These are phyloP conservation scores for Ophioninae sp. DNA, from an alignment of 2,888 invertebrate species.

Conservation along the genomic window DNA sequence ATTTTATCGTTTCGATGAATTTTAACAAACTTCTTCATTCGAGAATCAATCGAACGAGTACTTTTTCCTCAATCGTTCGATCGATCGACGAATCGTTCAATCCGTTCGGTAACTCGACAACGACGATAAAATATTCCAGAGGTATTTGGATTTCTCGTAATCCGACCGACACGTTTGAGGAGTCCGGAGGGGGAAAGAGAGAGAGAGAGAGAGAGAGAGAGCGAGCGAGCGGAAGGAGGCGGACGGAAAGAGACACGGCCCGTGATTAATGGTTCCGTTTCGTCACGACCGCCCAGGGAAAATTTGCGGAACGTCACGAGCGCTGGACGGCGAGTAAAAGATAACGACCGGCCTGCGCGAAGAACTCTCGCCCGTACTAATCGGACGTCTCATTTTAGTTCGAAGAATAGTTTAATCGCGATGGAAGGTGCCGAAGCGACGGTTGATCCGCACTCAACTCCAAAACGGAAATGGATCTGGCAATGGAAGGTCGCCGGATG, in stretches of 20 bases:
- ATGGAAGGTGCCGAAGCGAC: background rate
- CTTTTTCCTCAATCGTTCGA: too few species aligned
- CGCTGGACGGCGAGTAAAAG: constrained; percentile 28
- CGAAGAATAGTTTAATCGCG: constrained; percentile 45
- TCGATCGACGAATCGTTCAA: too few species aligned
- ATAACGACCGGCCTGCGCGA: constrained; percentile 35
- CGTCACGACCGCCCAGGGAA: constrained; percentile 33
- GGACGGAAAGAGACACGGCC: constrained; percentile 1
- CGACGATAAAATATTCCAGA: too few species aligned
- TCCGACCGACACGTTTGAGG: too few species aligned
- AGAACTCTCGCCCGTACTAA: constrained; percentile 11
- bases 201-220: too few species aligned
- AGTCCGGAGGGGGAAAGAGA: too few species aligned
- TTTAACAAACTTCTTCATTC: too few species aligned
- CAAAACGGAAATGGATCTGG: background rate
- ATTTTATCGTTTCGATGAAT: too few species aligned
- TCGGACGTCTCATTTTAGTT: constrained; percentile 51
- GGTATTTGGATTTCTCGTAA: too few species aligned
- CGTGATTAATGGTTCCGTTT: constrained; percentile 52
- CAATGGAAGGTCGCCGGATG: constrained; percentile 27
- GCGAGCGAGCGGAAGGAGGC: too few species aligned
- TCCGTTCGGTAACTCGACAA: too few species aligned
- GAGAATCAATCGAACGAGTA: too few species aligned
- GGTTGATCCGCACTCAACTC: background rate
- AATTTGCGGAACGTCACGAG: constrained; percentile 38